Evolutionary conservation across 2,888 invertebrate genomes (phyloP).

Genomic region (Octonoba sinensis): DNA sequence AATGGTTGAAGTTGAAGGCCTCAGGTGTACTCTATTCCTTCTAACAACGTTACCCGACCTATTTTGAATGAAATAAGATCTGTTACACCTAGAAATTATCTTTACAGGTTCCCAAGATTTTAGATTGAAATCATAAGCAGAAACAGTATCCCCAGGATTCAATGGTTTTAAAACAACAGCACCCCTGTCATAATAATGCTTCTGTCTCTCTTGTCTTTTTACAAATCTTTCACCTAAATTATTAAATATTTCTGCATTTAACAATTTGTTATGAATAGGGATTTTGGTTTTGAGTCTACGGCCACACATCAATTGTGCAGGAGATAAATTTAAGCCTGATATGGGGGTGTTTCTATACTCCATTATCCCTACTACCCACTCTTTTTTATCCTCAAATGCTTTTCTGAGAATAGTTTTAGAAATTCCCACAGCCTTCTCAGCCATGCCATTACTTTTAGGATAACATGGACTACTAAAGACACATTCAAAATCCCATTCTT

Average conservation of each 20-base stretch:
- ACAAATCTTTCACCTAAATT: background rate
- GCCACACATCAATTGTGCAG: slow-evolving; percentile 24
- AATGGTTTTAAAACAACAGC: background rate
- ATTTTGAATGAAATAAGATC: no score
- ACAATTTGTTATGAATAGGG: background rate
- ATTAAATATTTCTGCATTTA: slow-evolving; percentile 17
- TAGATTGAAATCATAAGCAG: no score
- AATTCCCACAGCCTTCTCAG: slow-evolving; percentile 26
- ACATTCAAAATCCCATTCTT: no score
- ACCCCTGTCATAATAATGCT: background rate
- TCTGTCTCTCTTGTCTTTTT: background rate
- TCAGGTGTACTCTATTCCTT: no score
- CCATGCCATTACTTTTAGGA: slow-evolving; percentile 37
- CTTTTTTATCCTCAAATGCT: no score
- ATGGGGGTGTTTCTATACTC: slow-evolving; percentile 38
- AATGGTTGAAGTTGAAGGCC: no score
- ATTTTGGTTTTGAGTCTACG: no score
- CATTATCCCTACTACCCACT: slow-evolving; percentile 37
- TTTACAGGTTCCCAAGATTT: no score
- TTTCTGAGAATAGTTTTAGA: slow-evolving; percentile 27
- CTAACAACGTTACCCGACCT: no score
- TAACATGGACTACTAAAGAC: no score
- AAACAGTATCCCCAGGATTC: no score
- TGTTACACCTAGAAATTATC: no score
- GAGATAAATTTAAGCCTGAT: slow-evolving; percentile 15